Percentiles rank a stretch among this genome's conserved stretches.
Evolutionary conservation across 2,888 invertebrate genomes (phyloP).

Genomic region (Gryllus longicercus): DNA sequence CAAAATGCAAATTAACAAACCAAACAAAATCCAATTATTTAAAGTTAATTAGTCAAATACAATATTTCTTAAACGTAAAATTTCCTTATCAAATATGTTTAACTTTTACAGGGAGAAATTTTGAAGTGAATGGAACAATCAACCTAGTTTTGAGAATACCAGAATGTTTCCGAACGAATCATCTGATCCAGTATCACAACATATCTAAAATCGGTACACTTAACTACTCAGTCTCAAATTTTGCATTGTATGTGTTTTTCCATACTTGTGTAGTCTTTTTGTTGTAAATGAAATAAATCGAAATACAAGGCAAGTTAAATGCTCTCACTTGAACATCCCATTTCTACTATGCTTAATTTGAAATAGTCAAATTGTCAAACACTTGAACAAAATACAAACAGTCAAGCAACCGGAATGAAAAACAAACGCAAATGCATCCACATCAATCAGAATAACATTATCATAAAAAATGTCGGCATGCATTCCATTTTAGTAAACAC

Average conservation of each 20-base stretch:
- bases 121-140: too few species aligned
- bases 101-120: too few species aligned
- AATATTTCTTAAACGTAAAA: too few species aligned
- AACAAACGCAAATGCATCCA: constrained; percentile 32
- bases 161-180: background rate
- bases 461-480: constrained; percentile 30
- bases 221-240: constrained; percentile 10
- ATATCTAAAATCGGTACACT: background rate
- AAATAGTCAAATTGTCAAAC: constrained; percentile 32
- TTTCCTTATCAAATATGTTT: too few species aligned
- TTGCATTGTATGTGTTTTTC: background rate
- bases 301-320: background rate
- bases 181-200: background rate
- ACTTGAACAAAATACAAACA: constrained; percentile 30
- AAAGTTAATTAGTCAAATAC: too few species aligned
- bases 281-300: background rate
- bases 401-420: constrained; percentile 32
- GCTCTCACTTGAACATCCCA: background rate
- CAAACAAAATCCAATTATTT: background rate
- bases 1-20: background rate
- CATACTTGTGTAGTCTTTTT: background rate
- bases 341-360: constrained; percentile 22
- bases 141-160: background rate
- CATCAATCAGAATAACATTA: constrained; percentile 28
- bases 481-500: constrained; percentile 32